These are phyloP conservation scores for Lobophora halterata DNA, from an alignment of 2,888 invertebrate genomes.

Conservation along the genomic window DNA sequence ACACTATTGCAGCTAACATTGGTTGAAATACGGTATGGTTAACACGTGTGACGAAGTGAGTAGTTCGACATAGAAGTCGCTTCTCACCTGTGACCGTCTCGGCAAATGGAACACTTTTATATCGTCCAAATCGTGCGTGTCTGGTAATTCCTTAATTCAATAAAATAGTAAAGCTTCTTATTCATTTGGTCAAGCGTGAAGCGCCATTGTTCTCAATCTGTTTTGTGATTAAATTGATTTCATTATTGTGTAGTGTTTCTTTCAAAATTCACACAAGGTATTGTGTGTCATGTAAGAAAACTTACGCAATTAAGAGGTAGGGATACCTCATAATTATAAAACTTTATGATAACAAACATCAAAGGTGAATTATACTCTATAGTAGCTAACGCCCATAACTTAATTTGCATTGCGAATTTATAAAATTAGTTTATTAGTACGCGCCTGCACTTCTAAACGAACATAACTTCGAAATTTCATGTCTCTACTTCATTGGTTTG, in stretches of 20 bases:
- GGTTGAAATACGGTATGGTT: slow-evolving; percentile 22
- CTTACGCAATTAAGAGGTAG: no score
- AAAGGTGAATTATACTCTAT: no score
- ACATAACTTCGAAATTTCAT: no score
- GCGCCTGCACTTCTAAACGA: no score
- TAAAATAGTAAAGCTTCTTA: slow-evolving; percentile 76
- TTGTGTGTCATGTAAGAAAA: no score
- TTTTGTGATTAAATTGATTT: slow-evolving; percentile 34
- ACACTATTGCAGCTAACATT: slow-evolving; percentile 48
- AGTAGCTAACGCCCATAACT: no score
- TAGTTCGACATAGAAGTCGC: slow-evolving; percentile 76
- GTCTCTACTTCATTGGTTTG: no score
- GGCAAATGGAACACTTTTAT: slow-evolving; percentile 55
- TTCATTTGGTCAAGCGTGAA: slow-evolving; percentile 71
- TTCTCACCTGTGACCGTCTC: slow-evolving; percentile 71
- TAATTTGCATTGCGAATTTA: no score
- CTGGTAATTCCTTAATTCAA: slow-evolving; percentile 79
- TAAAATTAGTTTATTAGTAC: no score
- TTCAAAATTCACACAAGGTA: no score
- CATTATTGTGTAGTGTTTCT: slow-evolving; percentile 34
- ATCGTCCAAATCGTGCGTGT: slow-evolving; percentile 69
- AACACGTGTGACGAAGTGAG: slow-evolving; percentile 72
- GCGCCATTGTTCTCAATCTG: slow-evolving; percentile 63
- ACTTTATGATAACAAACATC: no score
- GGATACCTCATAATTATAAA: no score